phyloP scores from a whole-genome alignment of 2,888 invertebrate species.

The Vesta saturnalis region DNA sequence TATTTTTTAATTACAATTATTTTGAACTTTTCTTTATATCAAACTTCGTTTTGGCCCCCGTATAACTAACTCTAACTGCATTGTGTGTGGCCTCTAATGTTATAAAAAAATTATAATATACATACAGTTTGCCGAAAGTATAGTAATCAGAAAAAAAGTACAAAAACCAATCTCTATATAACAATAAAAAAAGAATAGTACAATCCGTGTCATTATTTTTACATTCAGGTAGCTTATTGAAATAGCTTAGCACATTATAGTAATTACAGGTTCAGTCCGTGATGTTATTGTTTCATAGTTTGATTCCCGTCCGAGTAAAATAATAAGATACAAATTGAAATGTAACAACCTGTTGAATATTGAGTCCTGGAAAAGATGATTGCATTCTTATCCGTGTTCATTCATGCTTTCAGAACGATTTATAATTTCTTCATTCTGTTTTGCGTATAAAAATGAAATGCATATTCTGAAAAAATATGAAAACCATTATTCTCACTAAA shows the following conservation, averaged over 20 bases:
- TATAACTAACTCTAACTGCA: too few relatives aligned
- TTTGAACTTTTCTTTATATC: too few relatives aligned
- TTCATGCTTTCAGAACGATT: constrained; percentile 17
- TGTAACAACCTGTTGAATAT: constrained; percentile 48
- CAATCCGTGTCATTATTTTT: constrained; percentile 16
- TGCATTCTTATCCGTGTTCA: constrained; percentile 23
- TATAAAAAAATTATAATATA: constrained; percentile 4
- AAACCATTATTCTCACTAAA: too few relatives aligned
- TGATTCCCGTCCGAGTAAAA: constrained; percentile 40
- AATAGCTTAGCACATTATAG: constrained; percentile 38
- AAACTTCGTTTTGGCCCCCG: too few relatives aligned
- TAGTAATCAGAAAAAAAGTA: constrained; percentile 4
- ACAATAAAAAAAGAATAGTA: background rate
- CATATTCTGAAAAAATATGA: too few relatives aligned
- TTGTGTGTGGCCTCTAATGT: background rate
- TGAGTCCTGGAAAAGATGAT: constrained; percentile 28
- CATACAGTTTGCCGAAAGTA: constrained; percentile 12
- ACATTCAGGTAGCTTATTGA: constrained; percentile 41
- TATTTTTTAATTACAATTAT: too few relatives aligned
- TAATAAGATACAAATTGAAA: constrained; percentile 48
- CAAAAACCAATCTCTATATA: background rate
- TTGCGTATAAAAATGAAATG: too few relatives aligned
- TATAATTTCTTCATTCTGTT: constrained; percentile 5
- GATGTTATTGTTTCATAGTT: constrained; percentile 38
- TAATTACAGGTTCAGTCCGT: constrained; percentile 36